phyloP scores from a whole-genome alignment of 2,888 invertebrate genomes.

The Spisula subtruncata region DNA sequence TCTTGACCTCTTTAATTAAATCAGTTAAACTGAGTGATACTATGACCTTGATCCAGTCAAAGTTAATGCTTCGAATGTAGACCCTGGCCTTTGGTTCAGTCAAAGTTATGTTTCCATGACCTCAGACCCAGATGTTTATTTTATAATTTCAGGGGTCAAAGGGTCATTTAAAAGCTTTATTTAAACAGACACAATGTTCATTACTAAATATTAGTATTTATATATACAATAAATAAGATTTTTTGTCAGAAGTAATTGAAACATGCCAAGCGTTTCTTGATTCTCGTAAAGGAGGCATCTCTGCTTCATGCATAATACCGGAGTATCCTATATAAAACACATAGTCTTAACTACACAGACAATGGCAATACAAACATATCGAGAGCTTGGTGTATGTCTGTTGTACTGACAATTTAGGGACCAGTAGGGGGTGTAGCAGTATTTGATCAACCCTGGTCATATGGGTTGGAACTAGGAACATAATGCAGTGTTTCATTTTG shows the following conservation, averaged over 20 bases:
- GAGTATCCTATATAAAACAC: background rate
- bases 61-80: too few relatives aligned
- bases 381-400: background rate
- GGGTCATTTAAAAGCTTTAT: background rate
- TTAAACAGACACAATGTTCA: background rate
- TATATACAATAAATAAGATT: too few relatives aligned
- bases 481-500: too few relatives aligned
- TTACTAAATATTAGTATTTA: background rate
- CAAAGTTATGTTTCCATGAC: too few relatives aligned
- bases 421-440: background rate
- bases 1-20: too few relatives aligned
- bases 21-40: too few relatives aligned
- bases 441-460: background rate
- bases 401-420: background rate
- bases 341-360: conserved; percentile 6
- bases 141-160: background rate
- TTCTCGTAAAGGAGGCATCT: background rate
- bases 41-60: too few relatives aligned
- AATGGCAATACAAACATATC: background rate
- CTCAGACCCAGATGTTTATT: too few relatives aligned
- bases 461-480: background rate
- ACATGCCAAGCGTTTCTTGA: conserved; percentile 10
- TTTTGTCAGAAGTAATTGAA: background rate
- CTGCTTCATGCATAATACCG: conserved; percentile 48
- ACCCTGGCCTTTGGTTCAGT: too few relatives aligned